Evolutionary conservation across 2,113 vertebrate genomes (phyloP), one percentile per base, ranked within the genome.

Genomic region (Oryzias celebensis): DNA sequence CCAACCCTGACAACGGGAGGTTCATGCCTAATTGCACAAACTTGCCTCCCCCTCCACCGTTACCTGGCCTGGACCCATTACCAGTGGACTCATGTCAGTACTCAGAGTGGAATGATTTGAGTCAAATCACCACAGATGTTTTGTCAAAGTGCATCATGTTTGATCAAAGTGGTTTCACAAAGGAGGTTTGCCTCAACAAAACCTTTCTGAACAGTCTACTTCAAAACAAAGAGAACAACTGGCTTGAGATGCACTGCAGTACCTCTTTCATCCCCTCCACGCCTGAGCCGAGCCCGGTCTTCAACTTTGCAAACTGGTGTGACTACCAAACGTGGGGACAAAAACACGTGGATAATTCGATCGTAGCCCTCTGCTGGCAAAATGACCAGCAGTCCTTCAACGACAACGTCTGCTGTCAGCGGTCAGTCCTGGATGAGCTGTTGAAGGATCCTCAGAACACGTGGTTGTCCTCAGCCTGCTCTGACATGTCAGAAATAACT

Each of bases 311-410:
- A 1, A 52, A 47, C 22, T 90, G 89, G 90, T 94, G 93, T 22
- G 73, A 87, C 73, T 94, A 93, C 73, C 17, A 66, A 6, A 60
- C 52, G 1, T 94, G 92, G 91, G 64, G 8, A 2, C 17, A 74
- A 15, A 52, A 49, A 8, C 14, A 26, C 3, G 84, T 93, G 70
- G 90, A 92, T 51, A 73, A 83, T 0, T 89, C 90, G 1, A 84
- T 93, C 47, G 76, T 93, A 0, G 90, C 76, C 4, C 69, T 92
- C 28, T 93, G 92, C 17, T 92, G 91, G 92, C 82, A 82, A 43
- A 22, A 80, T 0, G 90, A 93, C 65, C 75, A 84, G 69, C 17
- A 24, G 2, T 62, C 61, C 48, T 93, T 93, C 74, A 73, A 78
- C 56, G 73, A 82, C 31, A 87, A 90, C 1, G 87, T 93, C 16